Percentiles rank a stretch among this genome's conserved stretches.
These are phyloP conservation scores for Anhinga anhinga DNA, from an alignment of 2,113 vertebrate genomes.

Conservation along the genomic window DNA sequence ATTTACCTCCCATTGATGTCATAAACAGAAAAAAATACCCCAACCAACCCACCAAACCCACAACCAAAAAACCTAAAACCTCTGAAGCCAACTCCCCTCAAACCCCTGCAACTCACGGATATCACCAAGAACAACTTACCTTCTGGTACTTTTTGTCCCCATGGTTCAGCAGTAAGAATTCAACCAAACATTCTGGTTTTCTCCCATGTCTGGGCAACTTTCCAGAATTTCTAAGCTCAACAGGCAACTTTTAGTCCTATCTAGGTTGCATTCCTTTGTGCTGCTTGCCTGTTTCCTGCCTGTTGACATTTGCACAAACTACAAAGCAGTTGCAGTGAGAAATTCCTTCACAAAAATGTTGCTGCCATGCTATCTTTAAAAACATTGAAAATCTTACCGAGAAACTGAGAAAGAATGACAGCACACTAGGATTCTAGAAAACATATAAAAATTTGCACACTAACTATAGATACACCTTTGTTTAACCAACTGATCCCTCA, in stretches of 20 bases:
- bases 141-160: neutral
- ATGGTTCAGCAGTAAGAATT: neutral
- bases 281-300: neutral
- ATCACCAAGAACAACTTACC: neutral
- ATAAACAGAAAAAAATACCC: neutral
- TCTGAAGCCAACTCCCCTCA: neutral
- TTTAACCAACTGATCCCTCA: neutral
- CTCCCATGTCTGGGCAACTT: neutral
- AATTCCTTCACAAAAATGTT: neutral
- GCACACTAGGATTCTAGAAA: neutral
- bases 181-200: neutral
- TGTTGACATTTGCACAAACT: neutral
- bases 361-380: neutral
- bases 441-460: neutral
- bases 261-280: neutral
- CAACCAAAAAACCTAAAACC: neutral
- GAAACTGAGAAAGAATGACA: neutral
- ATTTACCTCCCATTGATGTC: neutral
- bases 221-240: neutral
- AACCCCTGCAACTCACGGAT: neutral
- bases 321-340: neutral
- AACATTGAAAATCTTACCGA: neutral
- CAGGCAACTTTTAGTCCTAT: neutral
- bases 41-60: neutral
- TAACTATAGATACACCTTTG: neutral